Evolutionary conservation across 2,888 invertebrate species (phyloP), one percentile per base, ranked within the genome.

Genomic region (Pterobdella sp.): DNA sequence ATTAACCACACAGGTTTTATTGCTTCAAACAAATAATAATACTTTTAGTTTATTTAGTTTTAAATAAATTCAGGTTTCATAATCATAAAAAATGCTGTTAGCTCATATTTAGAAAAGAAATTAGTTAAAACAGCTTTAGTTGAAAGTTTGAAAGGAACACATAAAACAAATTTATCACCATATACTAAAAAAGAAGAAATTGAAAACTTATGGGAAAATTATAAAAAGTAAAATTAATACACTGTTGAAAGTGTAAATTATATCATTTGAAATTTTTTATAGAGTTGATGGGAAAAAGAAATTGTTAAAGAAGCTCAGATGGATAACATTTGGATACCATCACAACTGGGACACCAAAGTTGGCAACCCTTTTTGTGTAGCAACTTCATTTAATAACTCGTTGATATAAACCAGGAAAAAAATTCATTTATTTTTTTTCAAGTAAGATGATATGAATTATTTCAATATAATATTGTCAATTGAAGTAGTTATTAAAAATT

Each of bases 341-440:
- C 95, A 98, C 84, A 90, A 98, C 83, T 98, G 98, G 97, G 90
- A 94, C 80, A 91, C 92, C 72, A 98, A 97, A 87, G 89, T 90
- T 34, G n/a, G n/a, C n/a, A 36, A 64, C n/a, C 10, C 10, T 10
- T 35, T 26, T 1, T 35, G 22, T 52, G 52, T 14, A 52, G 14
- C 14, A 22, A 52, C 14, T n/a, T n/a, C n/a, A n/a, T n/a, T n/a
- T n/a, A n/a, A n/a, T n/a, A n/a, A n/a, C n/a, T n/a, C n/a, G n/a
- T n/a, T n/a, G n/a, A n/a, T n/a, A n/a, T n/a, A n/a, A n/a, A n/a
- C n/a, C n/a, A n/a, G n/a, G n/a, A n/a, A n/a, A n/a, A n/a, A n/a
- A n/a, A n/a, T n/a, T n/a, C n/a, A n/a, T n/a, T n/a, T n/a, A n/a
- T n/a, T n/a, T n/a, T n/a, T n/a, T n/a, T n/a, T n/a, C n/a, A n/a